Base-by-base conservation (phyloP, 2,888 invertebrate genomes). In the Digitonthophagus gazella region DNA sequence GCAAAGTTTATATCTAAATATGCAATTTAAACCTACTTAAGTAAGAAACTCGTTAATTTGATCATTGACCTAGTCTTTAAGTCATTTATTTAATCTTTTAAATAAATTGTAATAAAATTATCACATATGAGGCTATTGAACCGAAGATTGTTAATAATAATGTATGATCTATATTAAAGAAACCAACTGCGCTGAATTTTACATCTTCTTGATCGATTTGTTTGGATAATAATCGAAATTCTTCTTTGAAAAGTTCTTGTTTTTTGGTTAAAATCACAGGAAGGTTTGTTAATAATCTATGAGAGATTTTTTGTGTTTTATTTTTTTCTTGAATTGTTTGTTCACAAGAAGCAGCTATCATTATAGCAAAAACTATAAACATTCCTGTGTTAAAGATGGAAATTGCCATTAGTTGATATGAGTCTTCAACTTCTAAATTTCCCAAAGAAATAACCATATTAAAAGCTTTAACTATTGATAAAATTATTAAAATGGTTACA, bases 71-170 rank as follows among this genome's bases (percentile, higher is more conserved):
- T n/a, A n/a, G n/a, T n/a, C n/a, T n/a, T 44, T 44, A 44, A 44
- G 6, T 44, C 11, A 44, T 44, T 44, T 3, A 5, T 44, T 44
- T 5, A 2, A 44, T 44, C 11, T 2, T 44, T 44, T 44, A 44
- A 44, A 44, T 44, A 44, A 69, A 54, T 58, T 69, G 69, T 8
- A 69, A 67, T 20, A 69, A 58, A 65, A 69, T 67, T 3, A 69
- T 69, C 8, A 69, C 57, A 28, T 67, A 69, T 3, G 69, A 57
- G n/a, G 69, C 69, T 15, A 69, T 67, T 18, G 69, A 69, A 8
- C 69, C 69, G n/a, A 69, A 69, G 14, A 69, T 69, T 8, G 69
- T 69, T 15, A 69, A 64, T 16, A 69, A 20, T 19, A 69, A 64
- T 16, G 67, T 69, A 15, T 69, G 67, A 55, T 69, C 67, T 11